phyloP scores from a whole-genome alignment of 2,797 vertebrate species.

The Falco novaeseelandiae region DNA sequence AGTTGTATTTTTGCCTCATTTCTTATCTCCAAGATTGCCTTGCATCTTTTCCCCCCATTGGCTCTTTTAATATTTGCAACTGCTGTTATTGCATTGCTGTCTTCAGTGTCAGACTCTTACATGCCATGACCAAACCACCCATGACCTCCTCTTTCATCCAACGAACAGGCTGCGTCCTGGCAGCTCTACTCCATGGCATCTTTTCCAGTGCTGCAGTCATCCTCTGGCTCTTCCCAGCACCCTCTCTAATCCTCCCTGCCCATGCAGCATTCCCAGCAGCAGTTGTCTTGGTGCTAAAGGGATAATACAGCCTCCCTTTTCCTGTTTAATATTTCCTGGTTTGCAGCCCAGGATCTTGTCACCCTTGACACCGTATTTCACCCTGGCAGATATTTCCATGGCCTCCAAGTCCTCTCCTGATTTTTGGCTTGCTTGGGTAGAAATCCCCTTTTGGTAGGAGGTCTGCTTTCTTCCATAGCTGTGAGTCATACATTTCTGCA shows the following conservation, averaged over 20 bases:
- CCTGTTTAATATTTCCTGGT: not conserved
- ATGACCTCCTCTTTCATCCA: not conserved
- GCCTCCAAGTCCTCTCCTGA: not conserved
- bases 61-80: not conserved
- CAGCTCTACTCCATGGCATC: not conserved
- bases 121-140: not conserved
- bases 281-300: not conserved
- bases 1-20: not conserved
- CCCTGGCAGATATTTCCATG: not conserved
- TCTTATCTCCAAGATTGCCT: not conserved
- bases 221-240: constrained; percentile 4
- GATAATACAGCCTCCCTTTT: constrained; percentile 17
- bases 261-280: not conserved
- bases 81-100: not conserved
- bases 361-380: not conserved
- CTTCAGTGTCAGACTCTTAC: not conserved
- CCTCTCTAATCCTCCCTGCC: not conserved
- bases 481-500: not conserved
- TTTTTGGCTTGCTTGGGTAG: not conserved
- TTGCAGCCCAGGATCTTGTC: constrained; percentile 1
- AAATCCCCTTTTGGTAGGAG: not conserved
- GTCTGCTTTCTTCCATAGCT: not conserved
- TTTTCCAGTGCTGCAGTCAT: constrained; percentile 29
- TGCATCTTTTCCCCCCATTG: not conserved
- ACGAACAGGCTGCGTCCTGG: not conserved